phyloP scores from a whole-genome alignment of 2,113 vertebrate species.

The Okapia johnstoni region DNA sequence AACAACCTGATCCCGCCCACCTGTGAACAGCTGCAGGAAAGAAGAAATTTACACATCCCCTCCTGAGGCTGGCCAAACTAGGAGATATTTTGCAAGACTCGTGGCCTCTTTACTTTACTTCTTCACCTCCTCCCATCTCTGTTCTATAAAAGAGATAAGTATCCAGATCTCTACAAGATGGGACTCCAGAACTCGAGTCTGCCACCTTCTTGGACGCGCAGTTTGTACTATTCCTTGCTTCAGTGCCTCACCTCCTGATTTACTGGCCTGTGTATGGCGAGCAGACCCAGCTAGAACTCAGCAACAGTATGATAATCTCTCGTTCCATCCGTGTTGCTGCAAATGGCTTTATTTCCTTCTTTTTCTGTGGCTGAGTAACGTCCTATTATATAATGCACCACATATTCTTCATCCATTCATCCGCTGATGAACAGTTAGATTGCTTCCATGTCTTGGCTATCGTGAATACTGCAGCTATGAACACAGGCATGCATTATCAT shows the following conservation, averaged over 20 bases:
- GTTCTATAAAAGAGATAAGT: not conserved
- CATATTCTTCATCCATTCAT: not conserved
- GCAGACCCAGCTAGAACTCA: not conserved
- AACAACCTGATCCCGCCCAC: not conserved
- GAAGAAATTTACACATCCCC: not conserved
- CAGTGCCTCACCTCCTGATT: not conserved
- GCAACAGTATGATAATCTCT: not conserved
- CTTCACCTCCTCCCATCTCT: not conserved
- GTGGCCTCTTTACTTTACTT: not conserved
- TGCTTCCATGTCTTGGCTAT: not conserved
- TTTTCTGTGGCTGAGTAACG: not conserved
- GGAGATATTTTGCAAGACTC: not conserved
- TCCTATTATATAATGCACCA: not conserved
- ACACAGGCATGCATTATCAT: not conserved
- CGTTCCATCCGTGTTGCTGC: not conserved
- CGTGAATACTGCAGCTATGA: not conserved
- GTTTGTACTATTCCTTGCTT: not conserved
- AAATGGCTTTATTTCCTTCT: not conserved
- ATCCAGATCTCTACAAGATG: not conserved
- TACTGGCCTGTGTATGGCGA: not conserved
- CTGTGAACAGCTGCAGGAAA: not conserved
- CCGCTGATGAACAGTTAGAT: not conserved
- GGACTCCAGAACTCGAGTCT: not conserved
- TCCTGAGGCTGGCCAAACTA: not conserved
- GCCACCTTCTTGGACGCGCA: not conserved